Evolutionary conservation across 2,797 vertebrate genomes (phyloP).

Genomic region (Otolemur crassicaudatus): DNA sequence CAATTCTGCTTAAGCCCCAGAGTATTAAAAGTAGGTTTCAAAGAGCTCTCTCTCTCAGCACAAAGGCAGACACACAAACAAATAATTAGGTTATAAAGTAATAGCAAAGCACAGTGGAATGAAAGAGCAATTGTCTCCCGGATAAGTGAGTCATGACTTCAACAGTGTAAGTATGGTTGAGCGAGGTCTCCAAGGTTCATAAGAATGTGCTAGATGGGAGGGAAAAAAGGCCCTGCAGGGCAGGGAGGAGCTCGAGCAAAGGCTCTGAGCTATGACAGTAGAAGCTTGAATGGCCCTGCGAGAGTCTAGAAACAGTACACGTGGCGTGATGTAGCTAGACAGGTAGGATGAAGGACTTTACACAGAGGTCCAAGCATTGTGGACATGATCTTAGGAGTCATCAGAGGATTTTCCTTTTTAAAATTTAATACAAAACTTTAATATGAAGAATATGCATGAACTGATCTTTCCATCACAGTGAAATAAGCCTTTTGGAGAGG

Average conservation of each 20-base stretch:
- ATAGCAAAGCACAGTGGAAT: neutral
- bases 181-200: neutral
- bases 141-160: conserved; percentile 10
- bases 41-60: neutral
- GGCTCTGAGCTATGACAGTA: neutral
- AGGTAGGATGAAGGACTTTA: neutral
- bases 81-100: neutral
- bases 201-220: neutral
- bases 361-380: neutral
- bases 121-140: neutral
- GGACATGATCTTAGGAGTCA: neutral
- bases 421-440: neutral
- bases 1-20: neutral
- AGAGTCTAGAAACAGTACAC: neutral
- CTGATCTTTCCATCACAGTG: neutral
- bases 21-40: conserved; percentile 42
- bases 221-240: neutral
- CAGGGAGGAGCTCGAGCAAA: neutral
- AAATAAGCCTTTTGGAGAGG: neutral
- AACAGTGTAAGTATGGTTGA: neutral
- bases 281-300: neutral
- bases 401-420: neutral
- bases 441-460: neutral
- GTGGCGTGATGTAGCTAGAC: neutral
- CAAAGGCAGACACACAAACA: neutral